Conservation (phyloP, 2,888 invertebrate species). For the Hyposoter didymator region DNA sequence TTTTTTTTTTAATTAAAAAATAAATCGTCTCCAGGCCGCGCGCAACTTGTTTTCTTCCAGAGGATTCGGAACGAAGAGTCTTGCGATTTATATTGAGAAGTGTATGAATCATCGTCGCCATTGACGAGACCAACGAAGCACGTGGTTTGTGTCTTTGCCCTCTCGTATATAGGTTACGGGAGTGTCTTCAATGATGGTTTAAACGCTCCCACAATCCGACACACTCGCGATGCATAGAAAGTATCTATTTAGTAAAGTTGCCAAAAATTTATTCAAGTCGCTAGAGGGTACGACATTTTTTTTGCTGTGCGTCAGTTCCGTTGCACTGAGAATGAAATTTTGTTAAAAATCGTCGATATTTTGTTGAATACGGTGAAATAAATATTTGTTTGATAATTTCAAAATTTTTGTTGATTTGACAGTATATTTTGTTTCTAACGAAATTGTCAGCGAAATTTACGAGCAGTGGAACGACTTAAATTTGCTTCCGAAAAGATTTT, state of each 20-base stretch:
- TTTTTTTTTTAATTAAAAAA: not conserved
- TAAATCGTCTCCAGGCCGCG: not conserved
- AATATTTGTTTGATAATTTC: no score
- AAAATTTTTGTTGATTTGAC: no score
- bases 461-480: no score
- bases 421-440: no score
- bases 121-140: conserved; percentile 34
- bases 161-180: not conserved
- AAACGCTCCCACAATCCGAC: not conserved
- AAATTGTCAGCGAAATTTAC: no score
- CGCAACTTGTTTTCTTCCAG: no score
- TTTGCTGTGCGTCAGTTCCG: no score
- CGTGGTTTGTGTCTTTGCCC: conserved; percentile 41
- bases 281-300: not conserved
- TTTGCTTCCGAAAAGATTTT: no score
- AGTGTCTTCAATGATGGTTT: not conserved
- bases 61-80: not conserved
- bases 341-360: no score
- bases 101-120: conserved; percentile 43
- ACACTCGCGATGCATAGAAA: conserved; percentile 11
- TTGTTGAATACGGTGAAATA: no score
- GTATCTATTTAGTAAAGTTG: not conserved
- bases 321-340: not conserved
- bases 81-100: conserved; percentile 27
- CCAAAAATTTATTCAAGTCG: not conserved